A percentile compares a stretch with the other conserved stretches of the same genome.
Evolutionary conservation across 2,113 vertebrate genomes (phyloP).

Genomic region (Colius striatus): DNA sequence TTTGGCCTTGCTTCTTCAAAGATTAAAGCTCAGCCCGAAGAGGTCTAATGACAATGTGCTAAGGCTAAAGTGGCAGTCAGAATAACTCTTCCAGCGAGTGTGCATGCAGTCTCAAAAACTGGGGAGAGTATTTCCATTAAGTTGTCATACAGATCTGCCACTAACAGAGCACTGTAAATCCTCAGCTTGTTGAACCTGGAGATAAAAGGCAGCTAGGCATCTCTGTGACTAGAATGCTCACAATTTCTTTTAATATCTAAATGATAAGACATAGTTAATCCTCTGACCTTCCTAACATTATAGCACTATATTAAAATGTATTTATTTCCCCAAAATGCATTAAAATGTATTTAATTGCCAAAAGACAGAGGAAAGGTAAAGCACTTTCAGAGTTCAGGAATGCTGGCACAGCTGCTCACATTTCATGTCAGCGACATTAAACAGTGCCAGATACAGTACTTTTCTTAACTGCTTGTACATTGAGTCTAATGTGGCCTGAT

Average conservation of each 20-base stretch:
- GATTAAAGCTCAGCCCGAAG: neutral
- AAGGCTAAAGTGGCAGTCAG: neutral
- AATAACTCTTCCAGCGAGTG: neutral
- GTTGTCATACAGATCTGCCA: neutral
- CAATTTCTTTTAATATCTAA: slow-evolving; percentile 10
- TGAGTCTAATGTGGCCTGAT: slow-evolving; percentile 41
- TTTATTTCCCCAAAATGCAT: slow-evolving; percentile 7
- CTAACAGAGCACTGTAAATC: neutral
- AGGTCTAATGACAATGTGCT: neutral
- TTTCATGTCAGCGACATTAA: slow-evolving; percentile 56
- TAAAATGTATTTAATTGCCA: slow-evolving; percentile 25
- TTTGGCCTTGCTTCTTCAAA: neutral
- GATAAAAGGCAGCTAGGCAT: neutral
- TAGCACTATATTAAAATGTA: neutral
- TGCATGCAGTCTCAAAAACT: neutral
- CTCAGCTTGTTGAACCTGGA: neutral
- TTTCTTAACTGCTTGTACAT: slow-evolving; percentile 49
- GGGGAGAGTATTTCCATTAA: slow-evolving; percentile 6
- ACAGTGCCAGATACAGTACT: slow-evolving; percentile 49
- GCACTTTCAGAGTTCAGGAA: slow-evolving; percentile 13
- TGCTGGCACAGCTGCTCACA: slow-evolving; percentile 19
- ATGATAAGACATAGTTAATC: slow-evolving; percentile 29
- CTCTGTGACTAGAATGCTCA: neutral
- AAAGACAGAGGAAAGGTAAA: slow-evolving; percentile 17
- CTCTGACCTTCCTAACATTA: slow-evolving; percentile 8